Evolutionary conservation across 2,888 invertebrate genomes (phyloP).

Genomic region (Cosmia pyralina): DNA sequence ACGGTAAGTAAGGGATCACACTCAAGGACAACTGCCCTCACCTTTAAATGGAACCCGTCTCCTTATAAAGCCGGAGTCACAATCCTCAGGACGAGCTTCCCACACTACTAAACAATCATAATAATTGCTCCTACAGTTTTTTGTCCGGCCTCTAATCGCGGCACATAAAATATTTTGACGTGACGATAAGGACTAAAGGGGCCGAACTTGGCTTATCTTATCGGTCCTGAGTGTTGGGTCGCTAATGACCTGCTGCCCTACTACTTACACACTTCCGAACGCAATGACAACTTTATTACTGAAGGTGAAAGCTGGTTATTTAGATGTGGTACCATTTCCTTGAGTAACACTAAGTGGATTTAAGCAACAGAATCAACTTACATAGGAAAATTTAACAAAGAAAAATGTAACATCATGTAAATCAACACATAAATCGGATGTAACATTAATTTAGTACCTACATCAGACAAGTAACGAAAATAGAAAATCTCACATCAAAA

Average conservation of each 20-base stretch:
- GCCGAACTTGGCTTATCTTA: constrained; percentile 85
- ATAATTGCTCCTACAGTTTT: constrained; percentile 72
- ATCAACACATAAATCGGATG: background rate
- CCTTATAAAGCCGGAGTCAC: constrained; percentile 32
- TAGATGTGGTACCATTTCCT: constrained; percentile 17
- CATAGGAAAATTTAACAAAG: background rate
- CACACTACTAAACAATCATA: constrained; percentile 69
- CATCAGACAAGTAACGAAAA: constrained; percentile 12
- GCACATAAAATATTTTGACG: constrained; percentile 89
- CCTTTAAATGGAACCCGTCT: constrained; percentile 40
- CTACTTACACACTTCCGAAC: constrained; percentile 73
- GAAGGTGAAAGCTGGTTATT: constrained; percentile 53
- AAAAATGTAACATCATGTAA: background rate
- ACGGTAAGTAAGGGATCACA: constrained; percentile 42
- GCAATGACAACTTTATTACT: constrained; percentile 82
- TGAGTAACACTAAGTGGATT: constrained; percentile 7
- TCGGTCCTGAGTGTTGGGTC: constrained; percentile 80
- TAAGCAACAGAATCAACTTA: background rate
- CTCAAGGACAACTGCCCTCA: constrained; percentile 40
- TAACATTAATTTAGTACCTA: constrained; percentile 9
- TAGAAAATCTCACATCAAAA: constrained; percentile 38
- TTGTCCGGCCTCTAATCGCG: constrained; percentile 75
- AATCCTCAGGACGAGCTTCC: constrained; percentile 49
- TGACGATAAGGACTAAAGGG: constrained; percentile 81
- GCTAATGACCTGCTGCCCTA: constrained; percentile 82